phyloP scores from a whole-genome alignment of 2,888 invertebrate genomes.

The Apodemia mormo region DNA sequence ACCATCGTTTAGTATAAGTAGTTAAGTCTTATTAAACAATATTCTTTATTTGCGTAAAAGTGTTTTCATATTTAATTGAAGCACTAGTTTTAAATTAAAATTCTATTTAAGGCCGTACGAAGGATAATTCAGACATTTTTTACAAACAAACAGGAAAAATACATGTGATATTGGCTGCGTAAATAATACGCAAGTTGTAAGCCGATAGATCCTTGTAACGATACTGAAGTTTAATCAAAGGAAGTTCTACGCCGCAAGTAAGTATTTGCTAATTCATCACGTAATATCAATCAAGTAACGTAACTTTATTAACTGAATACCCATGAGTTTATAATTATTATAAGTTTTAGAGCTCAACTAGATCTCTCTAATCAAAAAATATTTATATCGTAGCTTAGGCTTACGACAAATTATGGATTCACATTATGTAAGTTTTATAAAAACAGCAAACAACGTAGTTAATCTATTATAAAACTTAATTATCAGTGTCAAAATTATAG shows the following conservation, averaged over 20 bases:
- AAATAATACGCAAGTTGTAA: slow-evolving; percentile 5
- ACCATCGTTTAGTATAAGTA: background rate
- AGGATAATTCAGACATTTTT: background rate
- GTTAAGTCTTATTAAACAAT: no score
- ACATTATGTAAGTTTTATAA: no score
- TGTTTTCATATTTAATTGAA: no score
- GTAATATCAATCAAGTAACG: background rate
- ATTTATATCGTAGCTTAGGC: no score
- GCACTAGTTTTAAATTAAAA: no score
- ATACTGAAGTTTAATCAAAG: slow-evolving; percentile 19
- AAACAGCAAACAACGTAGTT: no score
- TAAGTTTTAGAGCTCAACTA: background rate
- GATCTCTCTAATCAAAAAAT: no score
- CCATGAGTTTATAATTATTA: background rate
- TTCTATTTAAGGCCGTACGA: no score
- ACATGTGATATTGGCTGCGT: background rate
- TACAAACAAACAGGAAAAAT: background rate
- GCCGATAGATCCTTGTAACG: slow-evolving; percentile 6
- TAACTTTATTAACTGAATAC: background rate
- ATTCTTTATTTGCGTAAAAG: no score
- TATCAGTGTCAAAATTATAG: no score
- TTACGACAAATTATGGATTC: no score
- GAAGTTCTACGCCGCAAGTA: slow-evolving; percentile 1
- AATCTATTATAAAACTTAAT: no score
- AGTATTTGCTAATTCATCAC: slow-evolving; percentile 18